These are phyloP conservation scores for Melanophora roralis DNA, from an alignment of 2,888 invertebrate species.

Conservation along the genomic window DNA sequence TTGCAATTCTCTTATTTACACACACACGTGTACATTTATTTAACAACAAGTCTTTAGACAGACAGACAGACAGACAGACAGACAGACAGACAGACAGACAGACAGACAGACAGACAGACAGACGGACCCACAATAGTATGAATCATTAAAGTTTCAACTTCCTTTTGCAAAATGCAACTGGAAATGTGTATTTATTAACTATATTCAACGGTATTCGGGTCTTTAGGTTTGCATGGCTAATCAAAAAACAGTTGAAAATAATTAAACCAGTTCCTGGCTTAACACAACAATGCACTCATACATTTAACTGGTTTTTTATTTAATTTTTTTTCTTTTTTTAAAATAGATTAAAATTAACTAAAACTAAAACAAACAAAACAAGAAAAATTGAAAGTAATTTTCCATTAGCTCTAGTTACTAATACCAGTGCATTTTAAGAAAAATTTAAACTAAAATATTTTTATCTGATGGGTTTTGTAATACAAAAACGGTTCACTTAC, in stretches of 20 bases:
- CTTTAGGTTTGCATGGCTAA: constrained; percentile 55
- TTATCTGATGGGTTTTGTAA: too few species aligned
- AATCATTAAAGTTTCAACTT: constrained; percentile 53
- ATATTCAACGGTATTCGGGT: constrained; percentile 50
- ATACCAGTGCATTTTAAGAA: neutral
- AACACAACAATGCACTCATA: neutral
- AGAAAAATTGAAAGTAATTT: constrained; percentile 60
- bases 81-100: too few species aligned
- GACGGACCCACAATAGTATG: constrained; percentile 6
- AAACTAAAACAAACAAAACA: constrained; percentile 4
- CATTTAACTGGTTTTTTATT: too few species aligned
- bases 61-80: too few species aligned
- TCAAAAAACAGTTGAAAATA: constrained; percentile 8
- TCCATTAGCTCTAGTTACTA: constrained; percentile 39
- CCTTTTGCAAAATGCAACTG: constrained; percentile 54
- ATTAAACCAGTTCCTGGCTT: constrained; percentile 59
- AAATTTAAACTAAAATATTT: neutral
- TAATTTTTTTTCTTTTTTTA: neutral
- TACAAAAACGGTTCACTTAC: too few species aligned
- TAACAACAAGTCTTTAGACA: too few species aligned
- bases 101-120: too few species aligned
- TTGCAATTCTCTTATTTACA: constrained; percentile 21
- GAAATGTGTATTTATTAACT: constrained; percentile 12
- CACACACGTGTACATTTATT: neutral
- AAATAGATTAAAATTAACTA: neutral